Base-by-base conservation (phyloP, 2,797 vertebrate genomes). In the Avahi laniger region DNA sequence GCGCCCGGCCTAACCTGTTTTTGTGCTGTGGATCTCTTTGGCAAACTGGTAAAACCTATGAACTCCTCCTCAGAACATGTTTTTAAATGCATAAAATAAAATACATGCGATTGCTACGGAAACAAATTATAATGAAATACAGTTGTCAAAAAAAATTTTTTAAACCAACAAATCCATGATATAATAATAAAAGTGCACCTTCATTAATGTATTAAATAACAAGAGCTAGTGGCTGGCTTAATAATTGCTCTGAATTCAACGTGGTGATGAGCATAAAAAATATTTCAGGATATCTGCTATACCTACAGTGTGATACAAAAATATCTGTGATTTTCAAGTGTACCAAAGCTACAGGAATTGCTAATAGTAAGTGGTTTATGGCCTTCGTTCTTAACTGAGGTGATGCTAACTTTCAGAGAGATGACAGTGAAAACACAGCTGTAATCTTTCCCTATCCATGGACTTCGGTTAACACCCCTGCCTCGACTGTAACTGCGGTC, bases 121-220 rank as follows among this genome's bases (percentile, higher is more conserved):
- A 89, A 61, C 26, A 30, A 73, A 41, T 92, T 52, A 73, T 91
- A 84, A 85, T 80, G 61, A 93, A 93, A 85, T 85, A 72, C 1
- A 38, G 35, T 93, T 85, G 46, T 89, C 67, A 67, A 63, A 41
- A 54, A 14, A 72, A 33, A 61, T 9, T 86, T 50, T 73, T 20
- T 9, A 43, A 80, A 20, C 28, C 28, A 63, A 63, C 57, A 85
- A 86, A 61, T 13, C 48, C 41, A 35, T 63, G 43, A n/a, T 78
- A 67, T 67, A 73, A 90, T 85, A 80, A 94, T 48, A 76, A 78
- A 81, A 93, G 18, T 41, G 30, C 9, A 88, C 84, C 76, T 88
- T 97, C 91, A 84, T 93, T 93, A 91, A 65, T 24, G 65, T 35
- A 81, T 67, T 80, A 81, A 94, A 54, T 94, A 92, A 84, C n/a